phyloP scores from a whole-genome alignment of 2,888 invertebrate species.

The Catocala fraxini region DNA sequence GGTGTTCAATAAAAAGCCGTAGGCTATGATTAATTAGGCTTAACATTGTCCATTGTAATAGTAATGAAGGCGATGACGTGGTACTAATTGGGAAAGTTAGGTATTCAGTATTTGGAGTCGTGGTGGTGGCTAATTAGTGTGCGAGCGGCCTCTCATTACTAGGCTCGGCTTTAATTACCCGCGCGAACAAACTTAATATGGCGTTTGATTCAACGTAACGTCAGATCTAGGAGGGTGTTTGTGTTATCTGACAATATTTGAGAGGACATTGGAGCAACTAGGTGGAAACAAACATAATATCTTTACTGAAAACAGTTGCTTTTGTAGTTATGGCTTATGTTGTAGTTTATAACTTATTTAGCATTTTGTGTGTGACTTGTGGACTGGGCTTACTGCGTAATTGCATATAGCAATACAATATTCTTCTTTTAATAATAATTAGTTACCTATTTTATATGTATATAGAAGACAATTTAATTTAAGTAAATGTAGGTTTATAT shows the following conservation, averaged over 20 bases:
- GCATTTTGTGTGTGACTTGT: too few relatives aligned
- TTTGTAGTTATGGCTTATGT: too few relatives aligned
- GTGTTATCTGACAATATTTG: constrained; percentile 2
- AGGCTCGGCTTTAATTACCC: constrained; percentile 73
- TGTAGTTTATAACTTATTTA: too few relatives aligned
- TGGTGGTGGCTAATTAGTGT: constrained; percentile 73
- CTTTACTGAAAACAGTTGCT: too few relatives aligned
- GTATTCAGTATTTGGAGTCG: constrained; percentile 73
- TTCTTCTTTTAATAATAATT: too few relatives aligned
- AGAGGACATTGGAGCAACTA: background rate
- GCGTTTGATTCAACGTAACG: constrained; percentile 58
- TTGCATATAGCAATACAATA: too few relatives aligned
- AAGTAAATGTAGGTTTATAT: too few relatives aligned
- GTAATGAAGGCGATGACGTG: constrained; percentile 57
- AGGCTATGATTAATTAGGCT: constrained; percentile 45
- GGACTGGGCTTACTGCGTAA: too few relatives aligned
- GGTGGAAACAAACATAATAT: background rate
- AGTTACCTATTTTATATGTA: too few relatives aligned
- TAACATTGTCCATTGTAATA: constrained; percentile 56
- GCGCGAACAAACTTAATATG: constrained; percentile 68
- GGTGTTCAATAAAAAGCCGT: constrained; percentile 12
- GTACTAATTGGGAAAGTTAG: constrained; percentile 77
- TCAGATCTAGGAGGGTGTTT: constrained; percentile 34
- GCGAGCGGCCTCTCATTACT: constrained; percentile 72
- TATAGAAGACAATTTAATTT: too few relatives aligned